A percentile compares a stretch with the other conserved stretches of the same genome.
These are phyloP conservation scores for Sula dactylatra DNA, from an alignment of 2,113 vertebrate genomes.

Conservation along the genomic window DNA sequence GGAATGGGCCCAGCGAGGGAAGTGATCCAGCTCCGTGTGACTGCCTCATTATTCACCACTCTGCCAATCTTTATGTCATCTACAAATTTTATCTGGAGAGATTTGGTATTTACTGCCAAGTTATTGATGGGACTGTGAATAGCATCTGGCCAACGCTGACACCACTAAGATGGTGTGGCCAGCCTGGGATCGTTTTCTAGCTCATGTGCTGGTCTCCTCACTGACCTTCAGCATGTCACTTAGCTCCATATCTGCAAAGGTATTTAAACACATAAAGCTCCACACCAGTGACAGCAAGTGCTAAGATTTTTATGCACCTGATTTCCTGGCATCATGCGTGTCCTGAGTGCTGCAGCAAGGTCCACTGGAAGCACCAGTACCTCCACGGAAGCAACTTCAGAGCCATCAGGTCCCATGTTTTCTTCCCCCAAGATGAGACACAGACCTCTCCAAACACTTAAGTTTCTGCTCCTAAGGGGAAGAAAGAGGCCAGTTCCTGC, in stretches of 20 bases:
- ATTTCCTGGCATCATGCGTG: neutral
- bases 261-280: neutral
- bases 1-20: neutral
- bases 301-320: neutral
- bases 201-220: neutral
- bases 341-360: neutral
- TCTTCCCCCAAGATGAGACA: neutral
- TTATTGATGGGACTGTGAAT: neutral
- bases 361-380: neutral
- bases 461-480: neutral
- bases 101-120: neutral
- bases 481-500: neutral
- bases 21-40: neutral
- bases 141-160: neutral
- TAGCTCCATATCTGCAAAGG: neutral
- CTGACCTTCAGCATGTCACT: neutral
- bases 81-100: neutral
- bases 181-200: neutral
- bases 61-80: constrained; percentile 38
- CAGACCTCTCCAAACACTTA: neutral
- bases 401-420: neutral
- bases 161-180: neutral
- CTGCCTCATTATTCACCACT: constrained; percentile 15
- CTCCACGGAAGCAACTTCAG: neutral
- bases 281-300: accelerated